phyloP scores from a whole-genome alignment of 2,797 vertebrate genomes.

The Streptopelia turtur region DNA sequence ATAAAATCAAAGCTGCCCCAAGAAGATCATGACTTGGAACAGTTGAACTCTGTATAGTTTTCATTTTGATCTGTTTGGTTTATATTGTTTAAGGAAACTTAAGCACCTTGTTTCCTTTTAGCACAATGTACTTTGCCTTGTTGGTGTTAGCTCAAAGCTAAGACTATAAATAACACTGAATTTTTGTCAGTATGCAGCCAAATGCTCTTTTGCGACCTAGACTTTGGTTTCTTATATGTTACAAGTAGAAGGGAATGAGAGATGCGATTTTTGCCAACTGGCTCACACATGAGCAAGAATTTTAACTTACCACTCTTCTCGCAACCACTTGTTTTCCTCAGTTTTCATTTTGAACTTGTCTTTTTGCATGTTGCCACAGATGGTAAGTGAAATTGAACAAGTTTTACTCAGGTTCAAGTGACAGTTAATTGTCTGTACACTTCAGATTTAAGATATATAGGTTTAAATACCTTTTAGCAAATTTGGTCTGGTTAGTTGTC shows the following conservation, averaged over 20 bases:
- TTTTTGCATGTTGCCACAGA: not conserved
- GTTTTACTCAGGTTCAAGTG: not conserved
- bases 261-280: not conserved
- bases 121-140: not conserved
- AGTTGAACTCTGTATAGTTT: not conserved
- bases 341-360: not conserved
- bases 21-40: not conserved
- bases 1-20: not conserved
- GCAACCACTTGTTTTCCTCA: not conserved
- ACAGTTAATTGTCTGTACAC: not conserved
- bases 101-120: not conserved
- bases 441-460: not conserved
- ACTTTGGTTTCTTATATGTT: not conserved
- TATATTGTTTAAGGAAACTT: not conserved
- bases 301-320: not conserved
- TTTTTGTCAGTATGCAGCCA: not conserved
- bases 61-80: not conserved
- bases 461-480: not conserved
- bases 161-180: not conserved
- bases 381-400: not conserved
- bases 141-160: not conserved
- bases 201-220: not conserved
- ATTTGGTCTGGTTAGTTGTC: not conserved
- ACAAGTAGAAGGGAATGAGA: not conserved
- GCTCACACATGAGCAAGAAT: not conserved